Evolutionary conservation across 2,888 invertebrate species (phyloP).

Genomic region (Drosophila hamatofila): DNA sequence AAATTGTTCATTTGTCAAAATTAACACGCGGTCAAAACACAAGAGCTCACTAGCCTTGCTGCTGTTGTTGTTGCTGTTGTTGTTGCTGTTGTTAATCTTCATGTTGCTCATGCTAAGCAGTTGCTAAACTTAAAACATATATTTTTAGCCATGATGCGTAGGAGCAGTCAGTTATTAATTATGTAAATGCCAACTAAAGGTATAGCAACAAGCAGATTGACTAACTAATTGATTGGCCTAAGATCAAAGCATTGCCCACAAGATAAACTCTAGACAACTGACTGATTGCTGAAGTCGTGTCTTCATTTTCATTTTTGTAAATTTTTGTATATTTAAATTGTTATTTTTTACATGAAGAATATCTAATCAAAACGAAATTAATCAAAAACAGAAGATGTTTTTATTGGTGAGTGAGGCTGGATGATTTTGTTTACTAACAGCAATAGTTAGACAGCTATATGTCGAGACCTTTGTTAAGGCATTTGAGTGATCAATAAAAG

Average conservation of each 20-base stretch:
- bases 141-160: constrained; percentile 34
- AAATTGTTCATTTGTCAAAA: constrained; percentile 79
- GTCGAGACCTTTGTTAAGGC: neutral
- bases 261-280: neutral
- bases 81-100: constrained; percentile 29
- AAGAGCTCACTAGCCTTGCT: constrained; percentile 19
- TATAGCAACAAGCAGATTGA: neutral
- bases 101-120: constrained; percentile 35
- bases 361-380: constrained; percentile 1
- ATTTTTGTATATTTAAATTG: neutral
- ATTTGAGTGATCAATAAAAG: neutral
- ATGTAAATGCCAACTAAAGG: constrained; percentile 7
- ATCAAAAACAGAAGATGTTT: neutral
- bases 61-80: neutral
- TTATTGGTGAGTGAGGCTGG: neutral
- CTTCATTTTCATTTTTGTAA: neutral
- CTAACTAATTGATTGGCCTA: constrained; percentile 5
- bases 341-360: neutral
- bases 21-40: constrained; percentile 65
- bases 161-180: constrained; percentile 48
- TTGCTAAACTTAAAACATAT: constrained; percentile 10
- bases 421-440: neutral
- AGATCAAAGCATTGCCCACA: neutral
- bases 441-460: neutral
- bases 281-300: neutral